Base-by-base conservation (phyloP, 2,797 vertebrate species). In the Etheostoma perlongum region DNA sequence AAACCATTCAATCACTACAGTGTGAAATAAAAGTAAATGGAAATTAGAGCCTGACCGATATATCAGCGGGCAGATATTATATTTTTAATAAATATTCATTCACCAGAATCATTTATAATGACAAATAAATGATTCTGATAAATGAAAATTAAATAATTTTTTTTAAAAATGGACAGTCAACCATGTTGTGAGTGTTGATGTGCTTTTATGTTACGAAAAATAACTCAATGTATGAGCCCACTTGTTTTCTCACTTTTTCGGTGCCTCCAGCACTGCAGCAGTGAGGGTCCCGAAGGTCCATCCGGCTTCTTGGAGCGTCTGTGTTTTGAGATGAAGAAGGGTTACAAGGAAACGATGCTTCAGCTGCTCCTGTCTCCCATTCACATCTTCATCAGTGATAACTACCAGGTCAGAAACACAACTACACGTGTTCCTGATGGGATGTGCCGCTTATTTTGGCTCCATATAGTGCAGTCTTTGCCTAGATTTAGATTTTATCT, bases 291-390 rank as follows among this genome's bases (percentile, higher is more conserved):
- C 0, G 97, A 99, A 78, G 98, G 97, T 61, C 98, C 98, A 4
- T 96, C 97, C 2, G 98, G 95, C 74, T 99, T 97, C 88, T 87
- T 99, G 92, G 98, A 99, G 91, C 96, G 97, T 21, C 86, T 99
- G 4, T 99, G 98, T 74, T 99, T 99, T 63, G 98, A 99, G 93
- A 99, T 99, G 98, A 99, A 98, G 86, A 99, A 99, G 85, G 96
- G 97, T 59, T 98, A 98, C 93, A 96, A 96, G 84, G 98, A 99
- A 93, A 99, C 98, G 2, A 95, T 97, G 94, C 94, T 99, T 62
- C 98, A 99, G 42, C 96, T 99, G 74, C 95, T 99, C 16, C 91
- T 99, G 51, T 99, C 98, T 42, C 98, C 98, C 19, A 72, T 98
- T 67, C 97, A 97, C 88, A 93, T 99, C 69, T 99, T 98, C 83